Evolutionary conservation across 1,140 invertebrate genomes (phyloP), one percentile per base, ranked within the genome.

Genomic region (Samia ricini): DNA sequence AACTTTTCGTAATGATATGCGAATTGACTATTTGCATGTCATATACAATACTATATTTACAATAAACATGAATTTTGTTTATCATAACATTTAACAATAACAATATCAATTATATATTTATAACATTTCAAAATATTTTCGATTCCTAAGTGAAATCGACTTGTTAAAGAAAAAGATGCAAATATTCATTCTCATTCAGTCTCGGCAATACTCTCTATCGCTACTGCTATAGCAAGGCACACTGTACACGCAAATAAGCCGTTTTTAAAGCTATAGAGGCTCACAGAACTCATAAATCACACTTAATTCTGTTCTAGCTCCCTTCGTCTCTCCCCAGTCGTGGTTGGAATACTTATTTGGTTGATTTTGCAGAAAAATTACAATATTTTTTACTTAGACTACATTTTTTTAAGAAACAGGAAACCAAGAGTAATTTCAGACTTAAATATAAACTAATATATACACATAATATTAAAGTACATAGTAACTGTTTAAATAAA

Each of bases 241-340:
- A 18, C 26, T 57, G 26, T 36, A 36, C 22, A 56, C 24, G 56
- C 56, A 57, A 57, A 57, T 29, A 57, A 36, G 29, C 26, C 56
- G 21, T 57, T 29, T 57, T 21, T 15, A 4, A 57, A 18, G 26
- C 24, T 57, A 57, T 8, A 57, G 29, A 57, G 56, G 26, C 56
- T 57, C 56, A 29, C 33, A 29, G 33, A 57, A 57, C n/a, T 57
- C 56, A 57, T 57, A 57, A 57, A 57, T 57, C 56, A 57, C 19
- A 57, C 56, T 57, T 29, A 57, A 57, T 36, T 57, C 56, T 20
- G 56, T 20, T 36, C 56, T 15, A 29, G 33, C 22, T 55, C 52
- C n/a, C 52, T 29, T 57, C 19, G 20, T 33, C 56, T 36, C 18
- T 29, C 29, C 56, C 33, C 15, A 26, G 6, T 18, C 26, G 56